phyloP scores from a whole-genome alignment of 64 coral and sea anemone genomes.

The Actinia equina region DNA sequence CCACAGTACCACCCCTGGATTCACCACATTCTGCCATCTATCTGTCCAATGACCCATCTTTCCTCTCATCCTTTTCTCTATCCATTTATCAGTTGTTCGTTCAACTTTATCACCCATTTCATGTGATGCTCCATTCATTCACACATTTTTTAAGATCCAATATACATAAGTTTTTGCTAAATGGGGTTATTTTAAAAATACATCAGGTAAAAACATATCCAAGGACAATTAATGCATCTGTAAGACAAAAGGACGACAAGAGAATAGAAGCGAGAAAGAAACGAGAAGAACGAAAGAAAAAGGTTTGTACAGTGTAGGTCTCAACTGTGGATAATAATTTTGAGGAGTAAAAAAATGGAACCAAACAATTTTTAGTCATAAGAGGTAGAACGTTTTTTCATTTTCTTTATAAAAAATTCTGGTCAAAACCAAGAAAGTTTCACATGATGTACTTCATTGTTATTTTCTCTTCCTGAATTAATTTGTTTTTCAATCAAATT shows the following conservation, averaged over 20 bases:
- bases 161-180: neutral
- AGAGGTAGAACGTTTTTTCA: too few relatives aligned
- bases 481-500: neutral
- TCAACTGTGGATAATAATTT: neutral
- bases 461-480: neutral
- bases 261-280: slow-evolving; percentile 79
- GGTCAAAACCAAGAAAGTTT: too few relatives aligned
- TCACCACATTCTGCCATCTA: too few relatives aligned
- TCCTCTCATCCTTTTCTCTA: too few relatives aligned
- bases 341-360: too few relatives aligned
- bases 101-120: too few relatives aligned
- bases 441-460: too few relatives aligned
- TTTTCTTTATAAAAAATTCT: too few relatives aligned
- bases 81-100: too few relatives aligned
- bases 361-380: too few relatives aligned
- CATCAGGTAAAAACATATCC: slow-evolving; percentile 90
- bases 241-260: slow-evolving; percentile 69
- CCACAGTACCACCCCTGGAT: too few relatives aligned
- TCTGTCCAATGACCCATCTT: neutral
- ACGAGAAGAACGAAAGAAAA: slow-evolving; percentile 69
- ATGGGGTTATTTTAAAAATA: too few relatives aligned
- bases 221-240: slow-evolving; percentile 70
- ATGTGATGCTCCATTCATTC: neutral
- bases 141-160: neutral
- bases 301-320: slow-evolving; percentile 34